These are phyloP conservation scores for Hystrix cristata DNA, from an alignment of 2,113 vertebrate genomes.

Conservation along the genomic window DNA sequence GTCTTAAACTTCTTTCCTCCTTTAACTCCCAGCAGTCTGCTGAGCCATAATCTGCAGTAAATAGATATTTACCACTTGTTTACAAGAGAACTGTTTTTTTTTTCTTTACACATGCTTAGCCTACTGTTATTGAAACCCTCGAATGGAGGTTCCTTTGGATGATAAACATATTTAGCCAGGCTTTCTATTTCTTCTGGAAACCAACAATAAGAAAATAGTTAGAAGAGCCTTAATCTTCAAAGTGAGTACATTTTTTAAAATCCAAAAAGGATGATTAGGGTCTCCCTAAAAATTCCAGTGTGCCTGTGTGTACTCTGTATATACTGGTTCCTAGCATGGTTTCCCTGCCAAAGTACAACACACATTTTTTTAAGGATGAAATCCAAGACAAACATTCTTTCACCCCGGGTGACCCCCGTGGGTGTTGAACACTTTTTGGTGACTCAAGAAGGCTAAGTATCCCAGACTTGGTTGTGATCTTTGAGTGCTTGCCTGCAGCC, in stretches of 20 bases:
- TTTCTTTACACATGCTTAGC: not conserved
- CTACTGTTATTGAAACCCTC: not conserved
- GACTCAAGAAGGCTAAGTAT: not conserved
- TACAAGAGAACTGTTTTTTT: not conserved
- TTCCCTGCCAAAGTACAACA: constrained; percentile 40
- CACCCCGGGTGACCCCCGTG: constrained; percentile 6
- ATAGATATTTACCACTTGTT: not conserved
- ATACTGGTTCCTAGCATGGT: not conserved
- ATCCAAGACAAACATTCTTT: constrained; percentile 67
- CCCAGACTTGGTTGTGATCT: constrained; percentile 14
- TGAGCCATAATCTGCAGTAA: not conserved
- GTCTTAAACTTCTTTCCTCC: not conserved
- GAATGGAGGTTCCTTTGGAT: not conserved
- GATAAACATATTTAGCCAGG: no score
- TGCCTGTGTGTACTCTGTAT: not conserved
- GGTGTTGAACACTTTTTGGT: not conserved
- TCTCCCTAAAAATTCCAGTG: constrained; percentile 15
- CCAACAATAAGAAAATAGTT: not conserved
- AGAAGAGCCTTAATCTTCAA: not conserved
- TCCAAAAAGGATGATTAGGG: not conserved
- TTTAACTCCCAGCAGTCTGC: not conserved
- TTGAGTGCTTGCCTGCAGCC: not conserved
- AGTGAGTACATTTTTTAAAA: not conserved
- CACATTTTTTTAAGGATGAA: constrained; percentile 58
- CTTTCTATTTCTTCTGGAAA: constrained; percentile 37